Conservation (phyloP, 1,140 invertebrate genomes). For the Chrysopa pallens region DNA sequence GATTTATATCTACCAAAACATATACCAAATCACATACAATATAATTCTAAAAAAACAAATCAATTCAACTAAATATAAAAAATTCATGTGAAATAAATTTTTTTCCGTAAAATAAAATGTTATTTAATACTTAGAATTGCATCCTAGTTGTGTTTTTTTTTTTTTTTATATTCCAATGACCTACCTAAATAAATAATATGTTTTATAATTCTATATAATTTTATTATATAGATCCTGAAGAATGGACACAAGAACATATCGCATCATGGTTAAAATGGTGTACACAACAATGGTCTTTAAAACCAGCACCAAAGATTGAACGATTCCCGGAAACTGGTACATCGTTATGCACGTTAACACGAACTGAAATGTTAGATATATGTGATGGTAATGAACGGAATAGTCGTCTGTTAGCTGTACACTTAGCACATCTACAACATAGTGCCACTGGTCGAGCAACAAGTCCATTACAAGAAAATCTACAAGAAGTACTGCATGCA, state of each 20-base stretch:
- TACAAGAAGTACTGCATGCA: constrained; percentile 10
- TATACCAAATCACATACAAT: too few species aligned
- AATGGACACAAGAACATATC: constrained; percentile 40
- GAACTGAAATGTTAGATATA: constrained; percentile 26
- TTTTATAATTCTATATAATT: neutral
- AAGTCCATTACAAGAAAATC: constrained; percentile 24
- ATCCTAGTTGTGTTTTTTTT: too few species aligned
- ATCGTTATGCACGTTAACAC: constrained; percentile 33
- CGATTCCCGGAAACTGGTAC: constrained; percentile 36
- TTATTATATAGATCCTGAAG: constrained; percentile 31
- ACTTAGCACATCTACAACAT: constrained; percentile 27
- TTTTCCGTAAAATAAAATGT: too few species aligned
- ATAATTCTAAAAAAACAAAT: too few species aligned
- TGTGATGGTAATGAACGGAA: constrained; percentile 22
- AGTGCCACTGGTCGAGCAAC: constrained; percentile 26
- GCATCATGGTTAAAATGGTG: constrained; percentile 46
- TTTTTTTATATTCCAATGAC: too few species aligned
- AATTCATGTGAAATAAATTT: too few species aligned
- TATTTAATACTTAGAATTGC: too few species aligned
- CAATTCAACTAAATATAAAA: too few species aligned
- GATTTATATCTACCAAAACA: too few species aligned
- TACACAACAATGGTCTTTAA: constrained; percentile 35
- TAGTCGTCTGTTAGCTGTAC: constrained; percentile 27
- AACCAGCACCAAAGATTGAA: constrained; percentile 25
- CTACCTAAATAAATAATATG: too few species aligned